A percentile compares a stretch with the other conserved stretches of the same genome.
Conservation (phyloP, 2,888 invertebrate species). For the Muscina levida region DNA sequence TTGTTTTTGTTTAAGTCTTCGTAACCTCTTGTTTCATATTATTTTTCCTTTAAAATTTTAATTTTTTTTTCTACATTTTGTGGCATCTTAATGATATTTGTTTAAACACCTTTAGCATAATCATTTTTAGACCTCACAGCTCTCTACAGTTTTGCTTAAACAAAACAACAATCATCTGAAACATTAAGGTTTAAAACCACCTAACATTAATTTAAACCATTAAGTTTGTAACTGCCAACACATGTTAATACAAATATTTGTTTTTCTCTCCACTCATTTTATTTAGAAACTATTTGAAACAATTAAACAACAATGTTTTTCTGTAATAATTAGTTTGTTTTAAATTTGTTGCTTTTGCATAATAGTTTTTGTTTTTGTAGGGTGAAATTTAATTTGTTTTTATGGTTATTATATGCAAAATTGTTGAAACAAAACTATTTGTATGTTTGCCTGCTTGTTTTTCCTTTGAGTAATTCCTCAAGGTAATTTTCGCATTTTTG, state of each 20-base stretch:
- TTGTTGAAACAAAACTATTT: slow-evolving; percentile 3
- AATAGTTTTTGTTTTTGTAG: slow-evolving; percentile 1
- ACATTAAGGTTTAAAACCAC: no score
- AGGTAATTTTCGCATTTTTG: slow-evolving; percentile 21
- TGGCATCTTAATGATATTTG: no score
- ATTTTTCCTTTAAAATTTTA: no score
- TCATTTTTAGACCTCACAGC: not conserved
- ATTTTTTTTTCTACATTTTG: no score
- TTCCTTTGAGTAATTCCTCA: slow-evolving; percentile 22
- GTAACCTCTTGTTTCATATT: no score
- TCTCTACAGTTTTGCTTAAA: no score
- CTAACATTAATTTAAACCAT: no score
- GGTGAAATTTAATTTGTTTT: slow-evolving; percentile 26
- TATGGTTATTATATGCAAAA: not conserved
- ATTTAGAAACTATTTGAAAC: slow-evolving; percentile 22
- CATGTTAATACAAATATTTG: slow-evolving; percentile 2
- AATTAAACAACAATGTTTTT: slow-evolving; percentile 10
- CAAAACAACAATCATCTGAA: no score
- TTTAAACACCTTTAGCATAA: no score
- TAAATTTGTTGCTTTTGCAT: slow-evolving; percentile 14
- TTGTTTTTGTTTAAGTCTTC: no score
- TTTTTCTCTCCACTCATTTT: slow-evolving; percentile 8
- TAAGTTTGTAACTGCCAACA: no score
- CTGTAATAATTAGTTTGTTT: slow-evolving; percentile 7
- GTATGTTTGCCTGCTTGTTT: no score